Conservation (phyloP, 2,113 vertebrate genomes). For the Rhea pennata region DNA sequence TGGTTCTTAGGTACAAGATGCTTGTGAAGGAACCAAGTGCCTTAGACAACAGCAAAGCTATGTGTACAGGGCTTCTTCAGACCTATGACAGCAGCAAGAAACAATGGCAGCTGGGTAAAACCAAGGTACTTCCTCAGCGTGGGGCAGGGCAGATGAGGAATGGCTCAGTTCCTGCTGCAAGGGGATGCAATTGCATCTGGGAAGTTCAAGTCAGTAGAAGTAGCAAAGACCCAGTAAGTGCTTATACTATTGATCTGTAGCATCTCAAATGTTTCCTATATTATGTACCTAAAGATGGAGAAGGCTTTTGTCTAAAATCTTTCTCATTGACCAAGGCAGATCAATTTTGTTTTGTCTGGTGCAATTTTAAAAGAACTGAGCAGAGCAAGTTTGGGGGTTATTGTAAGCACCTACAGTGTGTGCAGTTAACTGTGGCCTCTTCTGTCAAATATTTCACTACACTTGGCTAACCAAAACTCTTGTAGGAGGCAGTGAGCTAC, state of each 20-base stretch:
- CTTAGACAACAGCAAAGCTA: slow-evolving; percentile 70
- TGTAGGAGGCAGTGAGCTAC: background rate
- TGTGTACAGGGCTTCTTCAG: slow-evolving; percentile 81
- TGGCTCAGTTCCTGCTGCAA: background rate
- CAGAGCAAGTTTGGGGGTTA: background rate
- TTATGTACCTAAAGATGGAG: background rate
- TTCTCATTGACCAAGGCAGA: background rate
- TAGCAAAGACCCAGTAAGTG: background rate
- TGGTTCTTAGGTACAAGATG: slow-evolving; percentile 85
- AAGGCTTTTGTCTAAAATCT: background rate
- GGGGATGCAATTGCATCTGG: background rate
- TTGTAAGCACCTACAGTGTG: background rate
- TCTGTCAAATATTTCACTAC: background rate
- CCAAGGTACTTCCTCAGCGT: slow-evolving; percentile 80
- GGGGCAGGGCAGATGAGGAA: background rate
- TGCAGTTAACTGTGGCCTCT: background rate
- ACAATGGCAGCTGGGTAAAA: slow-evolving; percentile 90
- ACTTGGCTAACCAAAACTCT: background rate
- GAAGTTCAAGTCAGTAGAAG: background rate
- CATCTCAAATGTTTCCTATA: background rate
- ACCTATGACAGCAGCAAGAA: slow-evolving; percentile 76
- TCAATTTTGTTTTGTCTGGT: background rate
- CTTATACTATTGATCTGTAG: background rate
- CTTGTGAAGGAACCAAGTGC: slow-evolving; percentile 74
- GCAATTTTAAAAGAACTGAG: background rate